Conservation (phyloP, 2,797 vertebrate species). For the Hyperoplus immaculatus region DNA sequence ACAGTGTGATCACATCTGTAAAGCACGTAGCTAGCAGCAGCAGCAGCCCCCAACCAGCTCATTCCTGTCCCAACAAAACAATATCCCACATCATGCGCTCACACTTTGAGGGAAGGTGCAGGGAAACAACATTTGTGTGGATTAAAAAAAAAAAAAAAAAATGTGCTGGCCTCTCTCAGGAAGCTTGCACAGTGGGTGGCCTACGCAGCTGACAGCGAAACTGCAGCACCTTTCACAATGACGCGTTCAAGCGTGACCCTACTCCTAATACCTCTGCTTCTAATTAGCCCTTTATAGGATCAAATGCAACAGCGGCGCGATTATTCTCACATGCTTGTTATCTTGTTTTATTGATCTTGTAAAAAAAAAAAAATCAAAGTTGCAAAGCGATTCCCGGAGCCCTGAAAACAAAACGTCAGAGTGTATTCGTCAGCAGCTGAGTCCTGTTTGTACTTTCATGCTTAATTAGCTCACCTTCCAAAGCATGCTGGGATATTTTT, state of each 20-base stretch:
- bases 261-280: slow-evolving; percentile 66
- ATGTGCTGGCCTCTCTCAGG: slow-evolving; percentile 60
- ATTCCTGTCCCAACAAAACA: slow-evolving; percentile 18
- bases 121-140: slow-evolving; percentile 39
- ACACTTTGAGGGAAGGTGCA: slow-evolving; percentile 40
- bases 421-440: slow-evolving; percentile 58
- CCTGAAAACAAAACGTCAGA: slow-evolving; percentile 41
- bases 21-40: background rate
- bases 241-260: slow-evolving; percentile 57
- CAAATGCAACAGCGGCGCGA: slow-evolving; percentile 55
- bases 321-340: slow-evolving; percentile 78
- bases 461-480: slow-evolving; percentile 75
- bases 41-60: no score
- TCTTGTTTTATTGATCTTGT: slow-evolving; percentile 78
- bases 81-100: slow-evolving; percentile 47
- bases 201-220: slow-evolving; percentile 47
- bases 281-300: slow-evolving; percentile 76
- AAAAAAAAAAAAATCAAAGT: slow-evolving; percentile 61
- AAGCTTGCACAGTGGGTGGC: slow-evolving; percentile 77
- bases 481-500: slow-evolving; percentile 71
- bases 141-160: slow-evolving; percentile 47
- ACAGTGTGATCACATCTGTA: slow-evolving; percentile 30
- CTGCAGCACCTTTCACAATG: slow-evolving; percentile 66
- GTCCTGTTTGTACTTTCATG: slow-evolving; percentile 73
- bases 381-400: slow-evolving; percentile 40